These are phyloP conservation scores for Drosophila nr. perissopoda DNA, from an alignment of 2,888 invertebrate genomes.

Conservation along the genomic window DNA sequence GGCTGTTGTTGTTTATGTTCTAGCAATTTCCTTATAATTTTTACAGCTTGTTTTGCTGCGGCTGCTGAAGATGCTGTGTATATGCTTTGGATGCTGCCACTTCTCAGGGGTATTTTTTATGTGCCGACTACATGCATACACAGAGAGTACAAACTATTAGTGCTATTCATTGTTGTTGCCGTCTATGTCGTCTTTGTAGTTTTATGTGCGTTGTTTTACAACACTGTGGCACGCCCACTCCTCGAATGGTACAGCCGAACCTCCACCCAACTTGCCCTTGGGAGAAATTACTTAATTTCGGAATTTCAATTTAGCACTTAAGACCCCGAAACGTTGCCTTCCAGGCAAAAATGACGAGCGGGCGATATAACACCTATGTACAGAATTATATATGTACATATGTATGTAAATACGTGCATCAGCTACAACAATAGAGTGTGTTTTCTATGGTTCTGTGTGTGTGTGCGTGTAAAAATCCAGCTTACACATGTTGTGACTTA, in stretches of 20 bases:
- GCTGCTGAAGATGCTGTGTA: constrained; percentile 37
- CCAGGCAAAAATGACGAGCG: constrained; percentile 21
- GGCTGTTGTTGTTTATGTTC: constrained; percentile 51
- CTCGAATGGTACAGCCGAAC: constrained; percentile 22
- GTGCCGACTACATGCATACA: constrained; percentile 30
- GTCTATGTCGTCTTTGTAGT: constrained; percentile 55
- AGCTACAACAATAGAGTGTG: constrained; percentile 26
- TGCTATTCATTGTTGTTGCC: constrained; percentile 64
- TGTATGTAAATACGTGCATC: constrained; percentile 20
- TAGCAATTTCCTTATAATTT: constrained; percentile 73
- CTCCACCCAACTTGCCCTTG: constrained; percentile 55
- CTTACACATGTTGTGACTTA: constrained; percentile 80
- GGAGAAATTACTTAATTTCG: constrained; percentile 80
- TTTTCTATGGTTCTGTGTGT: neutral
- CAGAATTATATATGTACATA: neutral
- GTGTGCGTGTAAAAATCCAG: constrained; percentile 61
- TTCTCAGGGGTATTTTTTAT: constrained; percentile 47
- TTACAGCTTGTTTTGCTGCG: constrained; percentile 72
- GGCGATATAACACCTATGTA: constrained; percentile 15
- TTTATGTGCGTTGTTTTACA: constrained; percentile 68
- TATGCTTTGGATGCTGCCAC: constrained; percentile 29
- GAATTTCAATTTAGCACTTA: constrained; percentile 82
- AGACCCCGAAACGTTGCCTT: constrained; percentile 54
- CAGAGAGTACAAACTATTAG: constrained; percentile 61
- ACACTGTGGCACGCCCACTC: constrained; percentile 55